These are phyloP conservation scores for Drymodes brunneopygia DNA, from an alignment of 2,113 vertebrate species.

Conservation along the genomic window DNA sequence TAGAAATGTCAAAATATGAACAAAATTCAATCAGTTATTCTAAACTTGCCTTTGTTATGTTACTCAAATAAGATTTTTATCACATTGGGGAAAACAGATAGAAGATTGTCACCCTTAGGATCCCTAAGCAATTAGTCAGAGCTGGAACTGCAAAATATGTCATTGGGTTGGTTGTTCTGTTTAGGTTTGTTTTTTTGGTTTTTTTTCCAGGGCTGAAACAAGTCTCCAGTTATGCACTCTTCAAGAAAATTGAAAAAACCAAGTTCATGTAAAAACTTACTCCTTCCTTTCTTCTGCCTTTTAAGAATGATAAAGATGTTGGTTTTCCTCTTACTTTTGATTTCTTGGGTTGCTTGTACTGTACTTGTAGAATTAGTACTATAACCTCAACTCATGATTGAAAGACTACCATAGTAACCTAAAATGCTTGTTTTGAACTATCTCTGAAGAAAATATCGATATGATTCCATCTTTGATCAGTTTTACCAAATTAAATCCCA, in stretches of 20 bases:
- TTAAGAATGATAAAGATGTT: not conserved
- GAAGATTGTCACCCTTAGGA: not conserved
- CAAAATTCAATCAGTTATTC: not conserved
- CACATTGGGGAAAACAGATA: not conserved
- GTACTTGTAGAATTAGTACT: not conserved
- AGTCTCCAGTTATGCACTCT: fast-evolving
- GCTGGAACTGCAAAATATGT: not conserved
- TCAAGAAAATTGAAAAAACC: not conserved
- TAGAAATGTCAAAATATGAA: not conserved
- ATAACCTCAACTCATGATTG: not conserved
- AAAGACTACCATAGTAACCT: not conserved
- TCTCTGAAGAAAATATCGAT: not conserved
- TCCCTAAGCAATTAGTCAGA: not conserved
- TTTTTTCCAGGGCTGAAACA: not conserved
- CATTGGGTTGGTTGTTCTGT: not conserved
- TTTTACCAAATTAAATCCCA: not conserved
- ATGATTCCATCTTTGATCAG: not conserved
- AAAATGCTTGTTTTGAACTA: not conserved
- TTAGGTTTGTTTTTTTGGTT: not conserved
- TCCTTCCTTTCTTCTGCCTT: not conserved
- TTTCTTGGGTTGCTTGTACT: not conserved
- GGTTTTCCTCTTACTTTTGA: not conserved
- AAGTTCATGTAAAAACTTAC: not conserved
- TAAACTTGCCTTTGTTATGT: not conserved
- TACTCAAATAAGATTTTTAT: not conserved